Percentiles rank a stretch among this genome's conserved stretches.
Evolutionary conservation across 2,113 vertebrate genomes (phyloP).

Genomic region (Castor canadensis): DNA sequence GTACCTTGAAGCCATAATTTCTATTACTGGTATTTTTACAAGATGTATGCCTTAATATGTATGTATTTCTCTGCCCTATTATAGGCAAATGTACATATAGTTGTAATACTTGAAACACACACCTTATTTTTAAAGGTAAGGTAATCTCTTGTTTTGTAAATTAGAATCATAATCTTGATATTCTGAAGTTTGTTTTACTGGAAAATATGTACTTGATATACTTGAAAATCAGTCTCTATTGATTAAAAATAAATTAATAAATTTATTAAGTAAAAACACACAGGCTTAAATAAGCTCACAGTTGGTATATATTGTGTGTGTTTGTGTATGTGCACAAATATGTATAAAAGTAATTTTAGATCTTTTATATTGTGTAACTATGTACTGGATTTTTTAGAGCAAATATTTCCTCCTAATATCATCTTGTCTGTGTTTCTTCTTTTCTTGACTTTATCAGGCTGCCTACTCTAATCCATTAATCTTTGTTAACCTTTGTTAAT

Average conservation of each 20-base stretch:
- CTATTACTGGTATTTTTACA: not conserved
- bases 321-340: not conserved
- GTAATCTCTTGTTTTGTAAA: not conserved
- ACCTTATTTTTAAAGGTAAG: not conserved
- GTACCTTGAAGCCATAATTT: not conserved
- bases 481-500: too few species aligned
- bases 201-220: not conserved
- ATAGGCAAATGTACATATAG: not conserved
- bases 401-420: not conserved
- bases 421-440: not conserved
- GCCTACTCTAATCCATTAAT: accelerated
- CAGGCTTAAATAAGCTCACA: not conserved
- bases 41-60: not conserved
- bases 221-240: not conserved
- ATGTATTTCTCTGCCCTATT: not conserved
- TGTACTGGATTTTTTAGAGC: not conserved
- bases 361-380: not conserved
- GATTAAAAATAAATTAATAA: not conserved
- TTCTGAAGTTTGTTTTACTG: not conserved
- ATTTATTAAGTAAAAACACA: not conserved
- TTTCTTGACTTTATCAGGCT: not conserved
- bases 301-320: not conserved
- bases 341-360: not conserved
- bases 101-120: not conserved
- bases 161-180: too few species aligned